Evolutionary conservation across 2,113 vertebrate species (phyloP).

Genomic region (Gallinago undulata): DNA sequence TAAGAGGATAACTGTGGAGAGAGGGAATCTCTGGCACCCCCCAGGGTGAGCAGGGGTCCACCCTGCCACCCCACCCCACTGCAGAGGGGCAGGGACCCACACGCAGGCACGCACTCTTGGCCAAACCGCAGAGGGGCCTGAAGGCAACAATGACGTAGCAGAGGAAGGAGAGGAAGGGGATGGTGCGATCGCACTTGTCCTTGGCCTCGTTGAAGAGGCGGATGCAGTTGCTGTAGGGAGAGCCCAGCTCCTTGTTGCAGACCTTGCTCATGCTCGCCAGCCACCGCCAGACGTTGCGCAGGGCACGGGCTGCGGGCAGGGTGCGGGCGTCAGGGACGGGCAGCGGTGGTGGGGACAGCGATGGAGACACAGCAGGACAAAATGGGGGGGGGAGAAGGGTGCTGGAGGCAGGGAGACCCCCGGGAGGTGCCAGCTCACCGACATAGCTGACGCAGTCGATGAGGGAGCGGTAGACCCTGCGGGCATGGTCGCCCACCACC

Average conservation of each 20-base stretch:
- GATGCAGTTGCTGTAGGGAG: conserved; percentile 77
- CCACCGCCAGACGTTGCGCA: conserved; percentile 83
- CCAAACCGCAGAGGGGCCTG: conserved; percentile 77
- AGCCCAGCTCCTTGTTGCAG: conserved; percentile 83
- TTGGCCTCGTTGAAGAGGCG: conserved; percentile 71
- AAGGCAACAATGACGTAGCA: conserved; percentile 79
- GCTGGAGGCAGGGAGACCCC: background rate
- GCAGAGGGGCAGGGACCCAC: background rate
- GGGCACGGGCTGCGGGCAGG: conserved; percentile 69
- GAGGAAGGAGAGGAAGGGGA: conserved; percentile 75
- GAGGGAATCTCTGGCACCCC: fast-evolving
- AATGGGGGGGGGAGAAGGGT: background rate
- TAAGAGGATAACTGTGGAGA: conserved; percentile 66
- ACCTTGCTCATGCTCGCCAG: conserved; percentile 71
- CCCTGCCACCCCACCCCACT: fast-evolving
- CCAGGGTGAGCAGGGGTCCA: fast-evolving
- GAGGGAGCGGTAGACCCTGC: conserved; percentile 77
- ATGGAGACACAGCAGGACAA: background rate
- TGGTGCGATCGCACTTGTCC: conserved; percentile 64
- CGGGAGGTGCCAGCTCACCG: conserved; percentile 48
- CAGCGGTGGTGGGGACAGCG: background rate
- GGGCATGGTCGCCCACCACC: conserved; percentile 70
- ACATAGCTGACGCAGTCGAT: conserved; percentile 78
- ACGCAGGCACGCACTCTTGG: conserved; percentile 29
- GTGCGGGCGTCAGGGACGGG: fast-evolving